Evolutionary conservation across 2,797 vertebrate species (phyloP).

Genomic region (Brachyalestes nurse): DNA sequence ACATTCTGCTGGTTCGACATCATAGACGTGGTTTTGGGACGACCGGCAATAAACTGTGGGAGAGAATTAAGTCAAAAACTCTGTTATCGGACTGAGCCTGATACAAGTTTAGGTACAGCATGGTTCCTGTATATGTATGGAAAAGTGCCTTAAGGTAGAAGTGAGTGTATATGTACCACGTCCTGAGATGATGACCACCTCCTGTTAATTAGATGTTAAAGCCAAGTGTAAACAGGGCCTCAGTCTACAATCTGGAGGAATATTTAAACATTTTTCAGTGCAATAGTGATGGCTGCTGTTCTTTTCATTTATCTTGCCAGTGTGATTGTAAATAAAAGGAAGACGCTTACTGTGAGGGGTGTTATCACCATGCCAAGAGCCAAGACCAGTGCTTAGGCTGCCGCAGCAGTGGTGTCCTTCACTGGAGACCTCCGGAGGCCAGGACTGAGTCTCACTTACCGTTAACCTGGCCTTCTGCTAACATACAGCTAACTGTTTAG

Average conservation of each 20-base stretch:
- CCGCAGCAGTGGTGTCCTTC: conserved; percentile 8
- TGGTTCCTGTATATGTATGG: too few species aligned
- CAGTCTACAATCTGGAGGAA: background rate
- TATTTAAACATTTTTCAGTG: background rate
- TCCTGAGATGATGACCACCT: too few species aligned
- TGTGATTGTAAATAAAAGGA: background rate
- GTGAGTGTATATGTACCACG: too few species aligned
- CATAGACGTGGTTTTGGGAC: too few species aligned
- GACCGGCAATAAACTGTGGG: too few species aligned
- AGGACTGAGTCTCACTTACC: conserved; percentile 48
- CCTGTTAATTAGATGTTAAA: too few species aligned
- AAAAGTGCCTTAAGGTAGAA: too few species aligned
- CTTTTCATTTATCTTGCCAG: background rate
- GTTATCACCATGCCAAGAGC: conserved; percentile 3
- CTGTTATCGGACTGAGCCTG: too few species aligned
- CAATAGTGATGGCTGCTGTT: background rate
- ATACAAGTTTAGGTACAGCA: too few species aligned
- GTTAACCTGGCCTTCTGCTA: conserved; percentile 1
- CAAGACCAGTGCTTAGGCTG: background rate
- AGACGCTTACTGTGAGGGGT: conserved; percentile 14
- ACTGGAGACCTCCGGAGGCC: conserved; percentile 13
- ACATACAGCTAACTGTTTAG: background rate
- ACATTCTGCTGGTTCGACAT: too few species aligned
- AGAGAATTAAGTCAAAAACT: too few species aligned
- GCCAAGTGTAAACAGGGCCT: too few species aligned